A percentile compares a stretch with the other conserved stretches of the same genome.
Evolutionary conservation across 2,888 invertebrate genomes (phyloP).

Genomic region (Meta bourneti): DNA sequence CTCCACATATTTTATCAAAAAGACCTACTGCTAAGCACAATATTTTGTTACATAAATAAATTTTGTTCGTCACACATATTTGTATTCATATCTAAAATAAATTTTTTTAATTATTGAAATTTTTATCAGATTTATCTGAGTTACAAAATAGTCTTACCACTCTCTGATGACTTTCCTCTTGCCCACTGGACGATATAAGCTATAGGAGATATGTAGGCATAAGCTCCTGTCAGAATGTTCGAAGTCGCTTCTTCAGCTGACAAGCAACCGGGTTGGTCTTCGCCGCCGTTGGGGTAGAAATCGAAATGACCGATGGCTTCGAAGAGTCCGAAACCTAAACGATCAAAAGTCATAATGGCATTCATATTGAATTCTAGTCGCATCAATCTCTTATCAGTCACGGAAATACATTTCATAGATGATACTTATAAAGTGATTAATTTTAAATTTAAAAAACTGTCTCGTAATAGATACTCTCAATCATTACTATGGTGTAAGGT

Average conservation of each 20-base stretch:
- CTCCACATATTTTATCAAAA: too few species aligned
- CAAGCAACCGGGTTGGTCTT: conserved; percentile 54
- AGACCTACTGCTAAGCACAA: too few species aligned
- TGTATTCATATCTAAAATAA: too few species aligned
- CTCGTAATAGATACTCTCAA: not conserved
- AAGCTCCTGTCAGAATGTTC: not conserved
- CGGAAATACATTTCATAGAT: not conserved
- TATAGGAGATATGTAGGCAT: not conserved
- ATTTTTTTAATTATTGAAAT: too few species aligned
- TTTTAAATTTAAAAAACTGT: not conserved
- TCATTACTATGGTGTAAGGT: not conserved
- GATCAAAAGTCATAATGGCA: not conserved
- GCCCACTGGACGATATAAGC: not conserved
- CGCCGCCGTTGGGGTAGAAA: conserved; percentile 74
- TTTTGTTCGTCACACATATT: too few species aligned
- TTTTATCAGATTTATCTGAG: too few species aligned
- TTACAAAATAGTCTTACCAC: not conserved
- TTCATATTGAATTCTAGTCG: too few species aligned
- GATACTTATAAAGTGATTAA: not conserved
- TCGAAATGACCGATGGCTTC: conserved; percentile 72
- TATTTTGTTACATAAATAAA: too few species aligned
- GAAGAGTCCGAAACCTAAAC: conserved; percentile 56
- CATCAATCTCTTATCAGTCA: not conserved
- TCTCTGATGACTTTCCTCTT: not conserved
- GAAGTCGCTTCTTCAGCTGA: not conserved